Percentiles rank a stretch among this genome's conserved stretches.
Conservation (phyloP, 2,888 invertebrate genomes). For the Mythimna ferrago region DNA sequence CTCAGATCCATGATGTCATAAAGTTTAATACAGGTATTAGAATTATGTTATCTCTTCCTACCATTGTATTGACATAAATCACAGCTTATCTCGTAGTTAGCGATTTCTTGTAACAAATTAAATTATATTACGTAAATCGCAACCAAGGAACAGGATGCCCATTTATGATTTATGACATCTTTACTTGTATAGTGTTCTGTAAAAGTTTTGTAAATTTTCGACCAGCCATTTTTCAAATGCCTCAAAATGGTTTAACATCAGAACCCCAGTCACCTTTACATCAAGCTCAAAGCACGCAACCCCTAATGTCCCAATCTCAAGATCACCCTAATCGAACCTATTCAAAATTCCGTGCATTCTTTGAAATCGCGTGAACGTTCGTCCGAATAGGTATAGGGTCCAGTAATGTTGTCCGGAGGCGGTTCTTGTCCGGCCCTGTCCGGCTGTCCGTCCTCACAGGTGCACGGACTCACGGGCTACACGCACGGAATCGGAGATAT, state of each 20-base stretch:
- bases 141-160: background rate
- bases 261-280: slow-evolving; percentile 9
- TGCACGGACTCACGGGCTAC: slow-evolving; percentile 52
- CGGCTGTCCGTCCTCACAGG: slow-evolving; percentile 51
- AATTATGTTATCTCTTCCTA: slow-evolving; percentile 54
- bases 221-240: background rate
- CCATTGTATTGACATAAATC: slow-evolving; percentile 37
- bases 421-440: slow-evolving; percentile 37
- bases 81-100: slow-evolving; percentile 22
- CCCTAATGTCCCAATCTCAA: slow-evolving; percentile 11
- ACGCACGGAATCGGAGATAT: slow-evolving; percentile 61
- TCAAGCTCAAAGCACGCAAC: slow-evolving; percentile 28
- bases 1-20: slow-evolving; percentile 35
- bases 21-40: slow-evolving; percentile 9
- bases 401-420: slow-evolving; percentile 62
- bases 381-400: slow-evolving; percentile 47
- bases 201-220: background rate
- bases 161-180: background rate
- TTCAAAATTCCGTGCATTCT: slow-evolving; percentile 57
- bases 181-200: background rate
- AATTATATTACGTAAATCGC: background rate
- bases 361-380: slow-evolving; percentile 58
- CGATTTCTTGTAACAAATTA: slow-evolving; percentile 29
- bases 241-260: background rate
- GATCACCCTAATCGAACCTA: slow-evolving; percentile 51